Evolutionary conservation across 1,140 invertebrate species (phyloP), one percentile per base, ranked within the genome.

Genomic region (Laodelphax striatellus): DNA sequence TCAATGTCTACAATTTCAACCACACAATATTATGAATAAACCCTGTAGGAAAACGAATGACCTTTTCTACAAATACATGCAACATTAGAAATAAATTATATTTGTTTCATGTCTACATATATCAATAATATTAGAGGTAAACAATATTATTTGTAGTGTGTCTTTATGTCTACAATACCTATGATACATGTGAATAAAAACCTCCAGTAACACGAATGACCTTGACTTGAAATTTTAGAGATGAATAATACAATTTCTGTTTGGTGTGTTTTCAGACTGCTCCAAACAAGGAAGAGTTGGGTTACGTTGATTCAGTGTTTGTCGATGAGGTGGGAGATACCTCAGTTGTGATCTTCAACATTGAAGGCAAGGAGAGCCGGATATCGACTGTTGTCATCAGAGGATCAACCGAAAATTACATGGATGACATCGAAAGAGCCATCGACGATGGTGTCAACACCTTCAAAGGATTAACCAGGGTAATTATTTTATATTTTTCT

Each of bases 391-490:
- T 99, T 68, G 85, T 99, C 14, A 81, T 99, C 60, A 80, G 97
- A 64, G 97, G 97, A 0, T 88, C 97, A 0, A 98, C 97, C 16
- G 94, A 98, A 61, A 98, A 97, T 72, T 92, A 94, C 63, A 95
- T 99, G 92, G 97, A 99, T 75, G 97, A 99, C 67, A 90, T 99
- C 70, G 97, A 99, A 75, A 80, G 97, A 66, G 94, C 96, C 38
- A 85, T 99, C 67, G 94, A 99, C 76, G 97, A 99, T 80, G 97
- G 94, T 65, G 92, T 99, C 3, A 99, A 99, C 71, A 97, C 93
- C 19, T 99, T 94, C 75, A 99, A 99, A 73, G 87, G 85, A 50
- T 74, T 95, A 28, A 82, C 86, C 14, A 70, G 74, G 72, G 79
- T 28, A 28, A 28, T 28, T 28, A 6, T 28, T 28, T 4, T 28